Conservation (phyloP, 1,140 invertebrate species). For the Littorina saxatilis region DNA sequence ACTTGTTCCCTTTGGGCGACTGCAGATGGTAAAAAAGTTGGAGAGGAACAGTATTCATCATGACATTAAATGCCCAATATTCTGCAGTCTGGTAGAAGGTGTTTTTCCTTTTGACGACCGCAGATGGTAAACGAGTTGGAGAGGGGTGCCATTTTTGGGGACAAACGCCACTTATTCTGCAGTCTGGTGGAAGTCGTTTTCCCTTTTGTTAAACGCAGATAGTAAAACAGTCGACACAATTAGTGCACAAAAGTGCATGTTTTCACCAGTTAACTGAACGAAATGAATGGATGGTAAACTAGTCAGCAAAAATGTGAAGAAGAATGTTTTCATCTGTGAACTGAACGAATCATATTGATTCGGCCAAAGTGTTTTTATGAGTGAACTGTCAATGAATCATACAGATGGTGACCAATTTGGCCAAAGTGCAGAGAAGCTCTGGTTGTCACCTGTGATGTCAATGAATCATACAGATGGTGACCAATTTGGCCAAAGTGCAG, state of each 20-base stretch:
- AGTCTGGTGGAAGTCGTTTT: background rate
- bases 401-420: too few species aligned
- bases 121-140: conserved; percentile 26
- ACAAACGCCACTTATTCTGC: too few species aligned
- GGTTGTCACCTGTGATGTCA: too few species aligned
- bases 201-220: background rate
- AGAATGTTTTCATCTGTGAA: too few species aligned
- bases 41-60: conserved; percentile 61
- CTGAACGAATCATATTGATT: too few species aligned
- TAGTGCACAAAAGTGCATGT: background rate
- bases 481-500: too few species aligned
- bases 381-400: too few species aligned
- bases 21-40: conserved; percentile 15
- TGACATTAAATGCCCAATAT: conserved; percentile 68
- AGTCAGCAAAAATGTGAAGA: too few species aligned
- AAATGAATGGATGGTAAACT: too few species aligned
- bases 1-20: background rate
- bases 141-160: background rate
- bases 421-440: too few species aligned
- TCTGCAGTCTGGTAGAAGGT: conserved; percentile 62
- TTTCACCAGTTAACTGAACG: background rate
- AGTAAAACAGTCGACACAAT: conserved; percentile 32
- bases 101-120: conserved; percentile 61
- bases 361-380: too few species aligned
- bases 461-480: too few species aligned